Percentiles rank a stretch among this genome's conserved stretches.
These are phyloP conservation scores for Argopecten irradians DNA, from an alignment of 1,140 invertebrate species.

Conservation along the genomic window DNA sequence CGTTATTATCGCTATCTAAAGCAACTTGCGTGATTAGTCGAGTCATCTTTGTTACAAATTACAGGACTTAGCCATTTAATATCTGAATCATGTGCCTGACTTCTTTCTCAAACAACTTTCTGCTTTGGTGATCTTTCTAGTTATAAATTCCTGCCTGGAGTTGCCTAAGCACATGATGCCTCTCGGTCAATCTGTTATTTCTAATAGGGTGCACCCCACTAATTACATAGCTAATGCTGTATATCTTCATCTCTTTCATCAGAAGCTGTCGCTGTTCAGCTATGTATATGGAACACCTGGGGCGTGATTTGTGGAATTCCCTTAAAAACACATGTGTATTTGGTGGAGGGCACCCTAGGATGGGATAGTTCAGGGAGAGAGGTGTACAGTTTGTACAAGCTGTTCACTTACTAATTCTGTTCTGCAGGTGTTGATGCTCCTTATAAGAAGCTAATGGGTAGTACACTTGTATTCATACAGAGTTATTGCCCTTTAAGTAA, in stretches of 20 bases:
- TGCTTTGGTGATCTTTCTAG: not conserved
- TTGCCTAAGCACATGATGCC: not conserved
- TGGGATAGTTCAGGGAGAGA: not conserved
- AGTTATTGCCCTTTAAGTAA: not conserved
- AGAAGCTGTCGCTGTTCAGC: not conserved
- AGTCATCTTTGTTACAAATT: not conserved
- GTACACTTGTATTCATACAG: not conserved
- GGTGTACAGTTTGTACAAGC: not conserved
- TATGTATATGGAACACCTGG: not conserved
- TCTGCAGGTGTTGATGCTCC: not conserved
- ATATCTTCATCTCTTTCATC: slow-evolving; percentile 7
- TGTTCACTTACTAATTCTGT: not conserved
- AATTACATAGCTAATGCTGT: not conserved
- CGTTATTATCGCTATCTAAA: not conserved
- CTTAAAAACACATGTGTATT: not conserved
- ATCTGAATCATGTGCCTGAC: not conserved
- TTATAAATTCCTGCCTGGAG: not conserved
- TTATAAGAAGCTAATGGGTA: not conserved
- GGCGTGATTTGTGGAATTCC: not conserved
- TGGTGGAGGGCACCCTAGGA: not conserved
- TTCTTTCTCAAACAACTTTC: slow-evolving; percentile 4
- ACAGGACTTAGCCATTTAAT: not conserved
- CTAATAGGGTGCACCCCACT: not conserved
- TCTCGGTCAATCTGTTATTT: not conserved
- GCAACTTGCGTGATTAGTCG: not conserved